Percentiles rank a stretch among this genome's conserved stretches.
These are phyloP conservation scores for Halcyon badia DNA, from an alignment of 2,797 vertebrate genomes.

Conservation along the genomic window DNA sequence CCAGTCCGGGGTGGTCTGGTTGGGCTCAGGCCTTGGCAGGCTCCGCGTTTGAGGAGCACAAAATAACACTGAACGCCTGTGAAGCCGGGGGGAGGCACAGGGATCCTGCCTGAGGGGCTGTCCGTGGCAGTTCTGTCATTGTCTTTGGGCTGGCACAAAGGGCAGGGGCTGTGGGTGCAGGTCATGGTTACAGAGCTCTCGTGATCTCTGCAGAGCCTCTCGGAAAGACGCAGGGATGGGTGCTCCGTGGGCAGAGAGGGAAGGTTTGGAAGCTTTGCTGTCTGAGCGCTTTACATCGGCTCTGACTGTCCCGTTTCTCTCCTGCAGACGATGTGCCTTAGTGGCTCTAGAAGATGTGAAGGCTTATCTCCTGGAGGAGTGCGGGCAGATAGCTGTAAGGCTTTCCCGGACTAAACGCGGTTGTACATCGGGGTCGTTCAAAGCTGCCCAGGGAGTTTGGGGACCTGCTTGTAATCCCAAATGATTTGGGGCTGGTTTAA, in stretches of 20 bases:
- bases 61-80: fast-evolving
- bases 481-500: not conserved
- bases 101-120: not conserved
- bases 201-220: not conserved
- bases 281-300: fast-evolving
- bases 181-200: not conserved
- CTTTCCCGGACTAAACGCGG: not conserved
- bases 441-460: not conserved
- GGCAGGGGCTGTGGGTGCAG: not conserved
- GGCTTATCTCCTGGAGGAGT: constrained; percentile 89
- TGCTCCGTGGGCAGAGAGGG: not conserved
- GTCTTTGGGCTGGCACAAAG: not conserved
- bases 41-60: not conserved
- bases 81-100: not conserved
- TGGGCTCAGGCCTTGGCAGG: not conserved
- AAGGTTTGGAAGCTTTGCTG: not conserved
- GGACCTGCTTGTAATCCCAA: not conserved
- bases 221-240: fast-evolving
- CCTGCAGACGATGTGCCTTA: constrained; percentile 89
- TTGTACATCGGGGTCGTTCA: not conserved
- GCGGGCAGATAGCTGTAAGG: constrained; percentile 95
- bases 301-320: not conserved
- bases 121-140: fast-evolving
- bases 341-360: constrained; percentile 94
- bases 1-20: fast-evolving